phyloP scores from a whole-genome alignment of 2,888 invertebrate genomes.

The Thecophora atra region DNA sequence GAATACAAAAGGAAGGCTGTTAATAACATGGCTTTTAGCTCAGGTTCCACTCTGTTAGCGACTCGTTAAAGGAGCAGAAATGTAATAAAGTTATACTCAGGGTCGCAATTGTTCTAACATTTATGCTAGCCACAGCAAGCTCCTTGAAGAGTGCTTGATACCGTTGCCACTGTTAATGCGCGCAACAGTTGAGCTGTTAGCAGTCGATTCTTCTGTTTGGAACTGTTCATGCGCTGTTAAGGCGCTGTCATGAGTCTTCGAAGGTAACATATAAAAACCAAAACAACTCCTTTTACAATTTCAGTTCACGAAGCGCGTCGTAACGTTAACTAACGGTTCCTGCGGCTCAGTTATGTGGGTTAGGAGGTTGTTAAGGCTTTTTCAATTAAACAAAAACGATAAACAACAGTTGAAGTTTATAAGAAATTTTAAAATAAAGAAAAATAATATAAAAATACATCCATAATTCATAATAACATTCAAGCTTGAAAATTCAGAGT shows the following conservation, averaged over 20 bases:
- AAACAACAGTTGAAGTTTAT: neutral
- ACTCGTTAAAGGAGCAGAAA: too few species aligned
- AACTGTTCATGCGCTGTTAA: conserved; percentile 9
- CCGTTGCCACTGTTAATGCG: neutral
- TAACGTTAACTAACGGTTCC: conserved; percentile 14
- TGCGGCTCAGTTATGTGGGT: neutral
- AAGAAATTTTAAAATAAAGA: neutral
- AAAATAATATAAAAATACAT: neutral
- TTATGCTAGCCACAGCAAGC: too few species aligned
- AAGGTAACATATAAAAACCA: conserved; percentile 27
- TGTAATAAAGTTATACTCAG: too few species aligned
- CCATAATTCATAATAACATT: neutral
- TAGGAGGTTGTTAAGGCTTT: conserved; percentile 12
- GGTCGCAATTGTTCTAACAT: too few species aligned
- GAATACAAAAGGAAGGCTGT: too few species aligned
- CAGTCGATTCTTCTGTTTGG: neutral
- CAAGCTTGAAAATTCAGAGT: neutral
- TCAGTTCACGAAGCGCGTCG: conserved; percentile 27
- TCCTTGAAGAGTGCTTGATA: neutral
- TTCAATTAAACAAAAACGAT: neutral
- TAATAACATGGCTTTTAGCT: too few species aligned
- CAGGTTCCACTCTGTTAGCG: conserved; percentile 20
- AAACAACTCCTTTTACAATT: conserved; percentile 24
- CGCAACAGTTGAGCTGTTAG: conserved; percentile 28
- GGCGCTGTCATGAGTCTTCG: conserved; percentile 5